Evolutionary conservation across 2,113 vertebrate genomes (phyloP).

Genomic region (Vireo altiloquus): DNA sequence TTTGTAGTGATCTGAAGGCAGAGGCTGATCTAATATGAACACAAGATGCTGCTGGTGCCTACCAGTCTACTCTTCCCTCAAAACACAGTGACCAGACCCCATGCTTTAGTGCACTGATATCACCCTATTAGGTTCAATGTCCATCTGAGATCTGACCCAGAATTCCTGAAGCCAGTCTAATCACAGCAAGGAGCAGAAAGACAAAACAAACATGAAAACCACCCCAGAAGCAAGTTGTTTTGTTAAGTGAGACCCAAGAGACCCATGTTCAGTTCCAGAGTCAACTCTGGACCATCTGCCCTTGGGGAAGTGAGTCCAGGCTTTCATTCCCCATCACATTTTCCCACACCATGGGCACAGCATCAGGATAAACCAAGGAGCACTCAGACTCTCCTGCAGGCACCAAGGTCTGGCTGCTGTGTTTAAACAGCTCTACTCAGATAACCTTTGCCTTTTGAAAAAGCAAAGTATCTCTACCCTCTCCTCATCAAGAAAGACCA

Average conservation of each 20-base stretch:
- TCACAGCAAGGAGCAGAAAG: not conserved
- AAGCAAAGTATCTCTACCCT: not conserved
- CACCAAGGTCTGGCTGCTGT: not conserved
- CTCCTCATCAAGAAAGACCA: not conserved
- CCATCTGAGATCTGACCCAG: not conserved
- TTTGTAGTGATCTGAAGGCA: not conserved
- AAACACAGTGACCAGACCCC: not conserved
- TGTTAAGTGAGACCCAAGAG: conserved; percentile 8
- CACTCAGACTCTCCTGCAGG: not conserved
- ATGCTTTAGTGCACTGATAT: not conserved
- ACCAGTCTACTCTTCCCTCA: not conserved
- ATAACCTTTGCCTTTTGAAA: not conserved
- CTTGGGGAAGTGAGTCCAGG: not conserved
- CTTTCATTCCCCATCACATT: not conserved
- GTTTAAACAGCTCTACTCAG: not conserved
- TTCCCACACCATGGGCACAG: not conserved
- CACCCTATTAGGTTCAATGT: not conserved
- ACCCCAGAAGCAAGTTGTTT: conserved; percentile 1
- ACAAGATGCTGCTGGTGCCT: not conserved
- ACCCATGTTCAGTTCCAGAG: not conserved
- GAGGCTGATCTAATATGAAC: not conserved
- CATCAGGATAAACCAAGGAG: not conserved
- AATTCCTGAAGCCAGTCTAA: not conserved
- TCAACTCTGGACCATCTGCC: not conserved
- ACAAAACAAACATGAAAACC: not conserved